Evolutionary conservation across 2,113 vertebrate genomes (phyloP).

Genomic region (Elaphurus davidianus): DNA sequence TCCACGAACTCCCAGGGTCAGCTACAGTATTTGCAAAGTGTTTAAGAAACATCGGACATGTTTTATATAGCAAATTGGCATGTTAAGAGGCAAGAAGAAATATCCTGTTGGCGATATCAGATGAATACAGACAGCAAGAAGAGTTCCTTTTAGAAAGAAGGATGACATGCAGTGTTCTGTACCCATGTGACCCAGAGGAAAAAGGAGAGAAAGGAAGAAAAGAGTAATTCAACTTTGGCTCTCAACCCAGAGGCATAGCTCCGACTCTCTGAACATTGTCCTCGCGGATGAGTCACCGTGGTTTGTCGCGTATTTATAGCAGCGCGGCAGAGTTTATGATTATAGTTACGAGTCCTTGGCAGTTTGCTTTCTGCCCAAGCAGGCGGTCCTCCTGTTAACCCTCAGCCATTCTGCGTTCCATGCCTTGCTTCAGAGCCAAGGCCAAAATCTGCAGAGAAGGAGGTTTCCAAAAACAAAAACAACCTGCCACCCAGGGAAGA

Average conservation of each 20-base stretch:
- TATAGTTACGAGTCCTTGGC: slow-evolving; percentile 28
- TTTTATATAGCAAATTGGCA: slow-evolving; percentile 47
- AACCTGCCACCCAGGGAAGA: not conserved
- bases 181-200: slow-evolving; percentile 5
- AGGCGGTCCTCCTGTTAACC: not conserved
- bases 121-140: slow-evolving; percentile 37
- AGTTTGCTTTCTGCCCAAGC: slow-evolving; percentile 18
- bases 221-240: not conserved
- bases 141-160: slow-evolving; percentile 33
- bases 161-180: slow-evolving; percentile 30
- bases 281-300: not conserved
- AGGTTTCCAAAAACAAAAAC: not conserved
- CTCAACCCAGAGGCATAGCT: not conserved
- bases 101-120: slow-evolving; percentile 48
- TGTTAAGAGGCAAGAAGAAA: slow-evolving; percentile 43
- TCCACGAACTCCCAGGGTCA: not conserved
- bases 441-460: not conserved
- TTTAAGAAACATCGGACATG: slow-evolving; percentile 53
- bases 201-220: not conserved
- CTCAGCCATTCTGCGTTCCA: not conserved
- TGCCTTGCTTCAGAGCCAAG: not conserved
- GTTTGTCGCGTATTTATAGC: slow-evolving; percentile 27
- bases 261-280: not conserved
- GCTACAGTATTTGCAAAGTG: slow-evolving; percentile 48
- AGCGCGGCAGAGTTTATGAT: not conserved